Evolutionary conservation across 2,797 vertebrate genomes (phyloP).

Genomic region (Manis pentadactyla): DNA sequence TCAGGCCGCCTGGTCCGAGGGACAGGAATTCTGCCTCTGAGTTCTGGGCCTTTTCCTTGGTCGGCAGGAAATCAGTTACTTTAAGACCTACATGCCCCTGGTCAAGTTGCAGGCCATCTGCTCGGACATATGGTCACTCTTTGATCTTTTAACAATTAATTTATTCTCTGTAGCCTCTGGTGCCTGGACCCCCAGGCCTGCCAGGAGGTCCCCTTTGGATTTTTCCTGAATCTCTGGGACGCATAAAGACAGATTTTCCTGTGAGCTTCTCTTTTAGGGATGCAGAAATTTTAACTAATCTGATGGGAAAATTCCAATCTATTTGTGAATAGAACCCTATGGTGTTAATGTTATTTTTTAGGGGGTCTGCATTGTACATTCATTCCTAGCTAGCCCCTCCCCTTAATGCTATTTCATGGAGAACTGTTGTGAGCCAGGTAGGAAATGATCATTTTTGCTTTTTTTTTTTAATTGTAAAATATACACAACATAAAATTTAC

Average conservation of each 20-base stretch:
- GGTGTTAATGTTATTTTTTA: neutral
- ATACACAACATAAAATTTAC: neutral
- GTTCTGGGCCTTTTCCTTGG: neutral
- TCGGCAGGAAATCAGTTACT: constrained; percentile 45
- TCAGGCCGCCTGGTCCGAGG: neutral
- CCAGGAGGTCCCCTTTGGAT: neutral
- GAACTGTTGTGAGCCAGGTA: neutral
- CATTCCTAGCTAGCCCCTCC: neutral
- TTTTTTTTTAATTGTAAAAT: neutral
- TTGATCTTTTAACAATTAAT: constrained; percentile 37
- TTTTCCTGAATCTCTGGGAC: constrained; percentile 21
- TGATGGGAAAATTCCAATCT: neutral
- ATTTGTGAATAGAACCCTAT: neutral
- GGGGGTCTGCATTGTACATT: neutral
- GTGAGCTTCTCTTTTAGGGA: neutral
- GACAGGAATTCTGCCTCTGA: neutral
- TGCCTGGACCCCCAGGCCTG: neutral
- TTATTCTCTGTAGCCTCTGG: neutral
- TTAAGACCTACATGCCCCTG: neutral
- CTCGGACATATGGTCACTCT: neutral
- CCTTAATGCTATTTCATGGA: neutral
- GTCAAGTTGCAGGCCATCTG: constrained; percentile 13
- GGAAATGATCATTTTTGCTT: constrained; percentile 10
- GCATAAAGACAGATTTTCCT: neutral
- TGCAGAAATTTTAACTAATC: neutral